phyloP scores from a whole-genome alignment of 2,113 vertebrate genomes.

The Dolichotis patagonum region DNA sequence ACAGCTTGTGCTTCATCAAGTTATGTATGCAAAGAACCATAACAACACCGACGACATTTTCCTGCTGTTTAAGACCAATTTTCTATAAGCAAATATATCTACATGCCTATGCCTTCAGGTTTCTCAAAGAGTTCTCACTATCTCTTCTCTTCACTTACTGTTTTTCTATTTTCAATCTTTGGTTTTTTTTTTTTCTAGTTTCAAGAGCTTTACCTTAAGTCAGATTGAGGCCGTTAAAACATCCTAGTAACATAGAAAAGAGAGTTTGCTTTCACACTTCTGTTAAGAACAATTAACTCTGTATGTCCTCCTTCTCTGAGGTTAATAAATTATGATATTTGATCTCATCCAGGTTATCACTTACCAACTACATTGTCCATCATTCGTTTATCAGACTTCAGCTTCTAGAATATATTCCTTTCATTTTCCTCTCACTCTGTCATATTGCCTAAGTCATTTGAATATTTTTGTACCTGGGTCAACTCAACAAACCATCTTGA shows the following conservation, averaged over 20 bases:
- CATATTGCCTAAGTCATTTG: neutral
- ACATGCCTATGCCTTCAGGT: neutral
- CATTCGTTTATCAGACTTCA: neutral
- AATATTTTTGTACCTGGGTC: neutral
- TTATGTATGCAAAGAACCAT: neutral
- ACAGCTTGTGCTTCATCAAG: neutral
- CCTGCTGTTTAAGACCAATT: neutral
- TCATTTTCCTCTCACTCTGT: neutral
- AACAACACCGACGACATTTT: too few species aligned
- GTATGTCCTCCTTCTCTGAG: neutral
- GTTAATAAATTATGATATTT: neutral
- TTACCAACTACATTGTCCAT: neutral
- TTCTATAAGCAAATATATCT: neutral
- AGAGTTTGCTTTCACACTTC: neutral
- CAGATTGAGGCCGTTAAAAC: neutral
- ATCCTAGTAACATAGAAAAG: neutral
- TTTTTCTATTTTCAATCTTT: neutral
- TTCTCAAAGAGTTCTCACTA: neutral
- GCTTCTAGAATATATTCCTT: neutral
- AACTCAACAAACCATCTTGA: neutral
- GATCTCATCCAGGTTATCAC: rapidly evolving
- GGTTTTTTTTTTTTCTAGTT: neutral
- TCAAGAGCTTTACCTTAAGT: neutral
- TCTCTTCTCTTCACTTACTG: neutral
- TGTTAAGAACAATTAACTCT: neutral